Evolutionary conservation across 2,113 vertebrate genomes (phyloP).

Genomic region (Xyrauchen texanus): DNA sequence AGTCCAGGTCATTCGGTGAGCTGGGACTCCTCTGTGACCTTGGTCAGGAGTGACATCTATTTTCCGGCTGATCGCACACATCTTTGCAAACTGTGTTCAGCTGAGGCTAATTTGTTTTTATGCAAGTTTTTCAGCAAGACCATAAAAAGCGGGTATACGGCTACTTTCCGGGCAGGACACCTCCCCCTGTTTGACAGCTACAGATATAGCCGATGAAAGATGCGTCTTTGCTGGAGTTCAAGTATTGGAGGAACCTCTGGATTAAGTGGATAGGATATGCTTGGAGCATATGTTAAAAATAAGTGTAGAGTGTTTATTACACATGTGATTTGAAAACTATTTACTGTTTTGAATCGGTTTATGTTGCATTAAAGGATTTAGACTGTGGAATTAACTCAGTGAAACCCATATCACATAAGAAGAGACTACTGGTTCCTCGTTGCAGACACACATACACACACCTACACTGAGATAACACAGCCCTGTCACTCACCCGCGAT

Average conservation of each 20-base stretch:
- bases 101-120: slow-evolving; percentile 80
- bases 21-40: slow-evolving; percentile 72
- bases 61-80: slow-evolving; percentile 79
- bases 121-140: slow-evolving; percentile 71
- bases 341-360: background rate
- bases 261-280: background rate
- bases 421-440: slow-evolving; percentile 24
- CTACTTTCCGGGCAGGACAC: slow-evolving; percentile 52
- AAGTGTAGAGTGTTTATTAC: background rate
- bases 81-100: slow-evolving; percentile 78
- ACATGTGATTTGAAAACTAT: background rate
- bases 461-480: slow-evolving; percentile 34
- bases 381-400: slow-evolving; percentile 51
- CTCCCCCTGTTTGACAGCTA: slow-evolving; percentile 70
- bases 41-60: slow-evolving; percentile 80
- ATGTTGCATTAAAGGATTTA: background rate
- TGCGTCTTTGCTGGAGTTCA: slow-evolving; percentile 65
- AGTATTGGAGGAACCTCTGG: slow-evolving; percentile 56
- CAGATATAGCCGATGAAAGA: slow-evolving; percentile 72
- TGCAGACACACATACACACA: slow-evolving; percentile 34
- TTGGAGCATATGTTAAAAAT: background rate
- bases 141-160: slow-evolving; percentile 73
- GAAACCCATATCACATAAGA: slow-evolving; percentile 6
- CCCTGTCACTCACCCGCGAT: slow-evolving; percentile 31
- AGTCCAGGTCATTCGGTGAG: slow-evolving; percentile 73